Evolutionary conservation across 2,797 vertebrate genomes (phyloP).

Genomic region (Enteromius thamalakanensis): DNA sequence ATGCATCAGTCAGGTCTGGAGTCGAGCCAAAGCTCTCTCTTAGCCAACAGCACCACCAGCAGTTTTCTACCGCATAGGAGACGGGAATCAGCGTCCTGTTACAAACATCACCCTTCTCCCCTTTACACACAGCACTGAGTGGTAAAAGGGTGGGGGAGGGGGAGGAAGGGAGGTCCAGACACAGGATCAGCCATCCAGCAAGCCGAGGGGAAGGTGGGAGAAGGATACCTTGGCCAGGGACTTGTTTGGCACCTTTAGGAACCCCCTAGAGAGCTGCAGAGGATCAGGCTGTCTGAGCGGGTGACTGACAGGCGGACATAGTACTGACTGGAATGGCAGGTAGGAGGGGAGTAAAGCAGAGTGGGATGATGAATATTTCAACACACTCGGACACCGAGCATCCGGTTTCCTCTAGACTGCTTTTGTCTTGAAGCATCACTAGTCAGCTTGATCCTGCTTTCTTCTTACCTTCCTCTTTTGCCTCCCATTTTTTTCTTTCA

Average conservation of each 20-base stretch:
- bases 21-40: conserved; percentile 47
- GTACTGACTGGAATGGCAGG: conserved; percentile 76
- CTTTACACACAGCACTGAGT: conserved; percentile 44
- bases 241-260: conserved; percentile 40
- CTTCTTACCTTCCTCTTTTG: conserved; percentile 14
- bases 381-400: conserved; percentile 49
- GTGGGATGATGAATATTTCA: conserved; percentile 69
- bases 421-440: conserved; percentile 51
- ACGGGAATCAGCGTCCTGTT: conserved; percentile 54
- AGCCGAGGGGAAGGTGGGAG: conserved; percentile 40
- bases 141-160: conserved; percentile 30
- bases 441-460: conserved; percentile 12
- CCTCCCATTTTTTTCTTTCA: background rate
- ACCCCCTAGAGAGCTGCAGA: conserved; percentile 38
- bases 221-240: conserved; percentile 39
- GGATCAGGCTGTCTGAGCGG: conserved; percentile 40
- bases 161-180: conserved; percentile 35
- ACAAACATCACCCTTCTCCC: conserved; percentile 51
- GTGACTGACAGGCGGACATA: conserved; percentile 60
- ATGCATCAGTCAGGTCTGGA: conserved; percentile 61
- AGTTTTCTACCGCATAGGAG: conserved; percentile 59
- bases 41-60: conserved; percentile 41
- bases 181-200: conserved; percentile 44
- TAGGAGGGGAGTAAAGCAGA: conserved; percentile 67
- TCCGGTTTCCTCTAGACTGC: conserved; percentile 51